phyloP scores from a whole-genome alignment of 2,888 invertebrate genomes.

The Eremobia ochroleuca region DNA sequence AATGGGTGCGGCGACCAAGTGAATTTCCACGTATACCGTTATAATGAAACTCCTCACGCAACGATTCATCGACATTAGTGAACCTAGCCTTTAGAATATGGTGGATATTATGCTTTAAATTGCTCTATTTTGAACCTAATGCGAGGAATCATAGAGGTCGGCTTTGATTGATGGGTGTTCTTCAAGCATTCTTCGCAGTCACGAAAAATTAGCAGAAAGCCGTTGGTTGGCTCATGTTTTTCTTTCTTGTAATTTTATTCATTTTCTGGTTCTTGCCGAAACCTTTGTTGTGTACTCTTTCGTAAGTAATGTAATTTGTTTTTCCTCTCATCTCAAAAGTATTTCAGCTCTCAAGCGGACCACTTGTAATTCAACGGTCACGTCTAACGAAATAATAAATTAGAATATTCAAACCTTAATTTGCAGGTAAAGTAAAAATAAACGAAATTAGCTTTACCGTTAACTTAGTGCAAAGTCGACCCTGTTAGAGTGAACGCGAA shows the following conservation, averaged over 20 bases:
- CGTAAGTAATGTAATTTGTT: slow-evolving; percentile 59
- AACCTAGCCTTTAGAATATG: slow-evolving; percentile 55
- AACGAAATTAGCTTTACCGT: slow-evolving; percentile 80
- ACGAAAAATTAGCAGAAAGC: slow-evolving; percentile 1
- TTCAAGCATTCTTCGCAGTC: slow-evolving; percentile 16
- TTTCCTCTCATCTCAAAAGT: slow-evolving; percentile 35
- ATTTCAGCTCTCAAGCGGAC: slow-evolving; percentile 48
- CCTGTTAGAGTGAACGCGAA: slow-evolving; percentile 57
- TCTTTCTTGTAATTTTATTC: slow-evolving; percentile 39
- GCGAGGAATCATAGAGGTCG: slow-evolving; percentile 29
- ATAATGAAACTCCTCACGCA: slow-evolving; percentile 85
- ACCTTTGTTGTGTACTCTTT: slow-evolving; percentile 52
- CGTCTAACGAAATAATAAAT: slow-evolving; percentile 74
- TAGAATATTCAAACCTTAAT: slow-evolving; percentile 76
- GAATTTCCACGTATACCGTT: slow-evolving; percentile 81
- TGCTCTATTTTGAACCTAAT: slow-evolving; percentile 61
- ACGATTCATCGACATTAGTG: slow-evolving; percentile 63
- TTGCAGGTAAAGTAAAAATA: slow-evolving; percentile 78
- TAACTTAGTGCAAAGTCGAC: slow-evolving; percentile 69
- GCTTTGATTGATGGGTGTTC: slow-evolving; percentile 26
- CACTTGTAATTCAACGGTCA: slow-evolving; percentile 59
- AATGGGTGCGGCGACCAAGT: slow-evolving; percentile 79
- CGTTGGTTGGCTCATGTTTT: neutral
- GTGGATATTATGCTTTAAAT: slow-evolving; percentile 56
- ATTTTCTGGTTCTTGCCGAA: slow-evolving; percentile 13